Percentiles rank a stretch among this genome's conserved stretches.
These are phyloP conservation scores for Listrodromus nycthemerus DNA, from an alignment of 2,888 invertebrate species.

Conservation along the genomic window DNA sequence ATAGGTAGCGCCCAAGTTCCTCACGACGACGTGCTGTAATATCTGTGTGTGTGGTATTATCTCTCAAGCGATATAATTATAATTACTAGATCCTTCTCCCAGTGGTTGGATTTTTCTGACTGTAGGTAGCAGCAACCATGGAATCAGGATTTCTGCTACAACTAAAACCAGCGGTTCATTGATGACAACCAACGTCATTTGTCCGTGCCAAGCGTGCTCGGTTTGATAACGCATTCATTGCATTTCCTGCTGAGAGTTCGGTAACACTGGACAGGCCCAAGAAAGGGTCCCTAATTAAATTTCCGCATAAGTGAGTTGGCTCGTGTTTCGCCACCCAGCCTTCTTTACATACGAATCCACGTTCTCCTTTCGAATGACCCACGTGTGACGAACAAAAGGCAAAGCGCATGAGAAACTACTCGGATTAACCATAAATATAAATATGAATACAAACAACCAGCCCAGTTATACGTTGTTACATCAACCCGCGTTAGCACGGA, in stretches of 20 bases:
- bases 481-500: constrained; percentile 42
- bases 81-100: too few relatives aligned
- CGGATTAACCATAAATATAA: constrained; percentile 60
- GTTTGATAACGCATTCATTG: neutral
- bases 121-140: neutral
- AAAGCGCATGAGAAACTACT: constrained; percentile 27
- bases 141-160: neutral
- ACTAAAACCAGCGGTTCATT: neutral
- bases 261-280: neutral
- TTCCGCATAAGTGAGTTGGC: neutral
- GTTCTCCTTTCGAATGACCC: neutral
- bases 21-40: too few relatives aligned
- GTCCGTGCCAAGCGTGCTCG: neutral
- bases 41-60: too few relatives aligned
- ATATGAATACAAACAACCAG: constrained; percentile 22
- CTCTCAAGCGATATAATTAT: too few relatives aligned
- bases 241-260: neutral
- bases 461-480: constrained; percentile 34
- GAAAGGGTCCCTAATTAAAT: neutral
- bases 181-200: neutral
- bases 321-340: neutral
- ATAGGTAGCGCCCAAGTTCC: too few relatives aligned
- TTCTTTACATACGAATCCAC: neutral
- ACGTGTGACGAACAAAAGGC: constrained; percentile 39
- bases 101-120: neutral